phyloP scores from a whole-genome alignment of 1,140 invertebrate genomes.

The Drosophila bifasciata region DNA sequence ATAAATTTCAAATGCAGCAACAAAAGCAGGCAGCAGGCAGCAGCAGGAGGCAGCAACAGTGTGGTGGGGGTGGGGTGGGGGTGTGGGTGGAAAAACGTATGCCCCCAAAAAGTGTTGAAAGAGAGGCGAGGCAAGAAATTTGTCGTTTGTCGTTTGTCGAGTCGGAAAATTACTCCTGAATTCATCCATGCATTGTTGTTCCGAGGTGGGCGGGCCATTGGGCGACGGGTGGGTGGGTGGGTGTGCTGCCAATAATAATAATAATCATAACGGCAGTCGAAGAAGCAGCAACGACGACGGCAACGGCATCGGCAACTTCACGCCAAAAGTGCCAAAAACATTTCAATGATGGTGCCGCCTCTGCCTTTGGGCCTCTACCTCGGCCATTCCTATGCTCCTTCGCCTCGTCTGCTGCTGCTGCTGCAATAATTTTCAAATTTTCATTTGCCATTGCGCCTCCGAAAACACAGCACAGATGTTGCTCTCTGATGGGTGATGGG shows the following conservation, averaged over 20 bases:
- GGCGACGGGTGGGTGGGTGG: neutral
- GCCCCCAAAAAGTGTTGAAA: conserved; percentile 63
- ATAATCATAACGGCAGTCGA: conserved; percentile 71
- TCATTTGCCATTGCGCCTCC: conserved; percentile 63
- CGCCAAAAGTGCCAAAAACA: conserved; percentile 79
- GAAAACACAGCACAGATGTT: conserved; percentile 73
- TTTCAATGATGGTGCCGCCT: conserved; percentile 68
- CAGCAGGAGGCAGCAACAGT: neutral
- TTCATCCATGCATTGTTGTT: conserved; percentile 74
- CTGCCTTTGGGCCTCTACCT: conserved; percentile 20
- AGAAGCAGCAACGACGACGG: conserved; percentile 26
- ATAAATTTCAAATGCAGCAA: conserved; percentile 78
- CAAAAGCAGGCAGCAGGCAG: conserved; percentile 37
- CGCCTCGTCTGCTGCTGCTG: conserved; percentile 58
- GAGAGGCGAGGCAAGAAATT: conserved; percentile 59
- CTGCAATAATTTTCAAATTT: conserved; percentile 82
- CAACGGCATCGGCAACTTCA: conserved; percentile 59
- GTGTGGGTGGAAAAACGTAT: conserved; percentile 63
- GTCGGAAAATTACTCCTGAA: conserved; percentile 54
- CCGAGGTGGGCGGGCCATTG: neutral
- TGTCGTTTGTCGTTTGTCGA: conserved; percentile 48
- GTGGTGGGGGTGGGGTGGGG: too few species aligned
- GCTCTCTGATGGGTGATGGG: conserved; percentile 23
- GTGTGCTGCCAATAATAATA: conserved; percentile 69
- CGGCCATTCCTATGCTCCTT: conserved; percentile 3